Percentiles rank a stretch among this genome's conserved stretches.
Conservation (phyloP, 2,888 invertebrate genomes). For the Opisthograptis luteolata region DNA sequence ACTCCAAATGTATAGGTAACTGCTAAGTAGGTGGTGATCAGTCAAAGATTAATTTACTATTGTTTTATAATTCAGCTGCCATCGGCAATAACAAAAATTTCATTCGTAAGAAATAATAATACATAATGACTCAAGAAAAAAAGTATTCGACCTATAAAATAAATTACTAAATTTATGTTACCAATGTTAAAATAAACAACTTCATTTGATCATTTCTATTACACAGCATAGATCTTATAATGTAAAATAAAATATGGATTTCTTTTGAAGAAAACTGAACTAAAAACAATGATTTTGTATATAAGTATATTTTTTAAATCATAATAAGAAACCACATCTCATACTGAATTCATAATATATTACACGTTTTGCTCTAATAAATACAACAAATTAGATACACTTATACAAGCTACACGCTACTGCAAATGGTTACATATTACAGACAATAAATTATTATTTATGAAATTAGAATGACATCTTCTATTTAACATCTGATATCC, state of each 20-base stretch:
- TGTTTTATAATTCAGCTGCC: conserved; percentile 5
- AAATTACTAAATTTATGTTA: background rate
- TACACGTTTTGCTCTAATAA: conserved; percentile 59
- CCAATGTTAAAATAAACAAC: conserved; percentile 10
- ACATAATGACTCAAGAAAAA: no score
- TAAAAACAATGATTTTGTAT: conserved; percentile 22
- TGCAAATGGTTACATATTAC: conserved; percentile 59
- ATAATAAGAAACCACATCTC: conserved; percentile 58
- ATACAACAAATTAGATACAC: conserved; percentile 59
- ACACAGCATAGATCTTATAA: conserved; percentile 10
- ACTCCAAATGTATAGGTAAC: no score
- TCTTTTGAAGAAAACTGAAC: conserved; percentile 25
- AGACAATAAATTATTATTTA: conserved; percentile 54
- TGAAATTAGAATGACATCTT: conserved; percentile 26
- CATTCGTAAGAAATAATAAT: no score
- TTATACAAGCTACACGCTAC: conserved; percentile 72
- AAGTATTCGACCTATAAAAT: no score
- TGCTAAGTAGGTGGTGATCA: no score
- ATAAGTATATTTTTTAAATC: conserved; percentile 24
- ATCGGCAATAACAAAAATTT: background rate
- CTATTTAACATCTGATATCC: conserved; percentile 27
- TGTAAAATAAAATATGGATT: conserved; percentile 19
- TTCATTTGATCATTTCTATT: background rate
- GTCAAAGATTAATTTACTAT: no score
- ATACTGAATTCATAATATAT: conserved; percentile 65